Evolutionary conservation across 2,888 invertebrate species (phyloP).

Genomic region (Apotomis capreana): DNA sequence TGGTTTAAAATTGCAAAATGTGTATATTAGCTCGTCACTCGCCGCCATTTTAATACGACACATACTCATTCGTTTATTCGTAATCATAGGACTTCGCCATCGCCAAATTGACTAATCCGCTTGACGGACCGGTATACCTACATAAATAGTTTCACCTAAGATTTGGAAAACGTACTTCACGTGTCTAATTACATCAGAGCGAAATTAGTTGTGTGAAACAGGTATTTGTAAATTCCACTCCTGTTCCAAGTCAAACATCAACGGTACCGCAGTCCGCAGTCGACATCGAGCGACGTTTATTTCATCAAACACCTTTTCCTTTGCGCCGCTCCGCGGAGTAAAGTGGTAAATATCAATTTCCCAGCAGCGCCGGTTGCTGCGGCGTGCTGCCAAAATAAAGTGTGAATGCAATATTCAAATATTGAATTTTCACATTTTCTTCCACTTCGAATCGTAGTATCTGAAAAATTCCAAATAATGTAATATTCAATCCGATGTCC

Average conservation of each 20-base stretch:
- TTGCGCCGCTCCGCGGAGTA: not conserved
- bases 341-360: constrained; percentile 27
- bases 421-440: constrained; percentile 18
- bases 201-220: no score
- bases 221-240: not conserved
- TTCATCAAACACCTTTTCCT: constrained; percentile 1
- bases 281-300: not conserved
- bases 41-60: no score
- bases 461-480: not conserved
- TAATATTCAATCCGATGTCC: not conserved
- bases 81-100: no score
- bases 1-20: no score
- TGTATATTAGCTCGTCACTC: no score
- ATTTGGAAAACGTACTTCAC: no score
- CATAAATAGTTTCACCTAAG: no score
- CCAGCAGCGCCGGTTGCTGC: constrained; percentile 18
- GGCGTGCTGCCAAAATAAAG: constrained; percentile 24
- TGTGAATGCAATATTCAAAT: constrained; percentile 24
- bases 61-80: no score
- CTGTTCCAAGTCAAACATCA: not conserved
- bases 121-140: no score
- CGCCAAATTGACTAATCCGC: no score
- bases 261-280: not conserved
- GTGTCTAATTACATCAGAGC: no score
- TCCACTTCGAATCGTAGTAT: not conserved